Conservation (phyloP, 2,888 invertebrate genomes). For the Gasteruption jaculator region DNA sequence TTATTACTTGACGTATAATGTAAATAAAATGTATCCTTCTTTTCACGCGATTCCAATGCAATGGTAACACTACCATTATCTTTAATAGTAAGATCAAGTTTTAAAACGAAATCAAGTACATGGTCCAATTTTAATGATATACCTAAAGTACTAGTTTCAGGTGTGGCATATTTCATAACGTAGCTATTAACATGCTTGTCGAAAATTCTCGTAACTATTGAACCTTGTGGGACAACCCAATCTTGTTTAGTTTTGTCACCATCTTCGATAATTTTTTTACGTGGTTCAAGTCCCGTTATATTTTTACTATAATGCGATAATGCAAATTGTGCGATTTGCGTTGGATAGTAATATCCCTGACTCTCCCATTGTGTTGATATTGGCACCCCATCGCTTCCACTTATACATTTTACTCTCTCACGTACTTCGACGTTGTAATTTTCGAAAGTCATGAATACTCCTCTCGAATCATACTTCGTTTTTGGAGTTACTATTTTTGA, state of each 20-base stretch:
- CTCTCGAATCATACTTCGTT: constrained; percentile 82
- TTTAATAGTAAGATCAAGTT: constrained; percentile 66
- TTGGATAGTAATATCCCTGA: constrained; percentile 94
- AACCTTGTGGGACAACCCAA: constrained; percentile 73
- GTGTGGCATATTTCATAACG: constrained; percentile 69
- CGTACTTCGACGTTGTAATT: constrained; percentile 97
- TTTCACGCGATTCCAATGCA: constrained; percentile 72
- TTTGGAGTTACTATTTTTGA: constrained; percentile 87
- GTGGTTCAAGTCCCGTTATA: constrained; percentile 78
- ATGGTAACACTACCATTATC: constrained; percentile 81
- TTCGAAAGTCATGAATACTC: constrained; percentile 94
- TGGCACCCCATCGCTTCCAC: constrained; percentile 89
- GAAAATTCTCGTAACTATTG: constrained; percentile 61
- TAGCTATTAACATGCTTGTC: constrained; percentile 59
- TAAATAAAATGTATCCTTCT: constrained; percentile 71
- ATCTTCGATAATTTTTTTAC: constrained; percentile 70
- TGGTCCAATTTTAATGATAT: constrained; percentile 67
- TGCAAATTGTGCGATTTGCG: constrained; percentile 97
- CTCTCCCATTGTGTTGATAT: constrained; percentile 97
- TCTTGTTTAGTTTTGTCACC: constrained; percentile 64
- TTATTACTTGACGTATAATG: constrained; percentile 77
- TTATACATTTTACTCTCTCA: constrained; percentile 93
- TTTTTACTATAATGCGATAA: constrained; percentile 96
- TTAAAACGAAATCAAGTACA: constrained; percentile 71
- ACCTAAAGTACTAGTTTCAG: constrained; percentile 65